Evolutionary conservation across 2,888 invertebrate species (phyloP).

Genomic region (Volucella inflata): DNA sequence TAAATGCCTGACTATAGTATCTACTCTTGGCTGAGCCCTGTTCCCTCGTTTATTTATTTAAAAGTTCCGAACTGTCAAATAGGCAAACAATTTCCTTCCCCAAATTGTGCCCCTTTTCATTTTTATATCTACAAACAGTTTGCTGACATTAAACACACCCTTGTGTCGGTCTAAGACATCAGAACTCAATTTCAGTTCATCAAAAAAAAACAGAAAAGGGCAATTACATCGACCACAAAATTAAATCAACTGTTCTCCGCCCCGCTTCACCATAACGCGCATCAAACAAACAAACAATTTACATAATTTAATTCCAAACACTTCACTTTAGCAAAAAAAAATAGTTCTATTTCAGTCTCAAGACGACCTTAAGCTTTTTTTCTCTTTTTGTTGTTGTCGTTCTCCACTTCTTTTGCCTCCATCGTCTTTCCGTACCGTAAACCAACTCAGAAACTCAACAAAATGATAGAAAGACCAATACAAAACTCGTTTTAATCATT

Average conservation of each 20-base stretch:
- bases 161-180: neutral
- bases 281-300: conserved; percentile 23
- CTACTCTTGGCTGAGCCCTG: too few species aligned
- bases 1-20: too few species aligned
- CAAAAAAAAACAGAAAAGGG: conserved; percentile 49
- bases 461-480: conserved; percentile 21
- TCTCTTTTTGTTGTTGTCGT: neutral
- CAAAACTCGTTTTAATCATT: conserved; percentile 61
- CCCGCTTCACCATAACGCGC: neutral
- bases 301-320: conserved; percentile 51
- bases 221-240: conserved; percentile 32
- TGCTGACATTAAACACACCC: conserved; percentile 1
- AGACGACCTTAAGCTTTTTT: conserved; percentile 50
- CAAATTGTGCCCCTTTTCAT: too few species aligned
- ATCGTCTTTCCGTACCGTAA: neutral
- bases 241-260: conserved; percentile 10
- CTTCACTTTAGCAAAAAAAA: neutral
- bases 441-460: conserved; percentile 24
- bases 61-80: too few species aligned
- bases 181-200: conserved; percentile 26
- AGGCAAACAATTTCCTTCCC: too few species aligned
- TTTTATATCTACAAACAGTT: neutral
- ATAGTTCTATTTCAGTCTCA: conserved; percentile 47
- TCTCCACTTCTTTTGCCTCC: neutral
- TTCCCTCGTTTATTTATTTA: too few species aligned